These are phyloP conservation scores for Gonioctena quinquepunctata DNA, from an alignment of 1,140 invertebrate genomes.

Conservation along the genomic window DNA sequence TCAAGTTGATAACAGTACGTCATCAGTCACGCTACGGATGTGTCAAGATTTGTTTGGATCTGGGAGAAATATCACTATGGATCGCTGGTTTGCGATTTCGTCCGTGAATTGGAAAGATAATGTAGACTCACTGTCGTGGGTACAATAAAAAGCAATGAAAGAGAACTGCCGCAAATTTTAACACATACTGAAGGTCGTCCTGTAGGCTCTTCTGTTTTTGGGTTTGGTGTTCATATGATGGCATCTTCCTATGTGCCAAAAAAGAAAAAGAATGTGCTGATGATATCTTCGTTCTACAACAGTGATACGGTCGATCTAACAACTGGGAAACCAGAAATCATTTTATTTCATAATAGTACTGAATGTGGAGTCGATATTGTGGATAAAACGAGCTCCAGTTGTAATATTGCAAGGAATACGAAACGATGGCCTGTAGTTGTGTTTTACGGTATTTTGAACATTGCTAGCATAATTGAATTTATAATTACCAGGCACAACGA, in stretches of 20 bases:
- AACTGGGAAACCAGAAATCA: too few relatives aligned
- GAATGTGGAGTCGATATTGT: too few relatives aligned
- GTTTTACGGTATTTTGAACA: too few relatives aligned
- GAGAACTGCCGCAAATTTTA: background rate
- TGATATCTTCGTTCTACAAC: too few relatives aligned
- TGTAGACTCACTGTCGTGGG: background rate
- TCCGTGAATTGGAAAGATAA: background rate
- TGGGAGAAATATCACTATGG: constrained; percentile 21
- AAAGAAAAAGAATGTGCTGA: background rate
- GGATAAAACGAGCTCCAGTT: too few relatives aligned
- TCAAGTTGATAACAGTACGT: background rate
- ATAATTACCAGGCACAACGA: too few relatives aligned
- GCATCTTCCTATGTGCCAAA: background rate
- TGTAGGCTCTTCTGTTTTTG: background rate
- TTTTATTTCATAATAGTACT: too few relatives aligned
- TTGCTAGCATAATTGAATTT: too few relatives aligned
- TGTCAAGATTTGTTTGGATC: constrained; percentile 5
- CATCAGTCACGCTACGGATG: background rate
- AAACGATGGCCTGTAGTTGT: too few relatives aligned
- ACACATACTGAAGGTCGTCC: background rate
- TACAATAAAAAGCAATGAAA: background rate
- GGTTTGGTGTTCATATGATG: background rate
- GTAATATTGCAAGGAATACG: too few relatives aligned
- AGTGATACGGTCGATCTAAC: too few relatives aligned
- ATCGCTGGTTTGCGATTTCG: constrained; percentile 6